These are phyloP conservation scores for Panonychus citri DNA, from an alignment of 1,140 invertebrate genomes.

Conservation along the genomic window DNA sequence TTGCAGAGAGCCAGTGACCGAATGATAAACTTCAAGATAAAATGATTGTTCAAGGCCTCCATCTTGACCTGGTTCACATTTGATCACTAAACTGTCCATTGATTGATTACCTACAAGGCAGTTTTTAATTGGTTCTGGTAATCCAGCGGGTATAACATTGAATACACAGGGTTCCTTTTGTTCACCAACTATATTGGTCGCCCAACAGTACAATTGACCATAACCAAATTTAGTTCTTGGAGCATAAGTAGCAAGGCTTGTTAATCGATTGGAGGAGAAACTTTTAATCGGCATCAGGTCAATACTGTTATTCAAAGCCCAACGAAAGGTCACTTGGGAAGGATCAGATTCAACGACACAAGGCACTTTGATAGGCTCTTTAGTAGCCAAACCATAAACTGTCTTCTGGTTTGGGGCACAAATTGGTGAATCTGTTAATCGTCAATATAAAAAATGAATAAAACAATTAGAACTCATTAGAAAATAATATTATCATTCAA, in stretches of 20 bases:
- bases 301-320: conserved; percentile 16
- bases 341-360: conserved; percentile 18
- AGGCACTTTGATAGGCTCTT: conserved; percentile 16
- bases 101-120: conserved; percentile 67
- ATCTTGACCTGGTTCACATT: conserved; percentile 57
- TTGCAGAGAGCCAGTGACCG: conserved; percentile 22
- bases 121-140: conserved; percentile 51
- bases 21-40: conserved; percentile 47
- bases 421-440: conserved; percentile 15
- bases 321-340: conserved; percentile 16
- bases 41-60: conserved; percentile 58
- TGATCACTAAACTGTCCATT: conserved; percentile 44
- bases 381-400: conserved; percentile 15
- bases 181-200: conserved; percentile 45
- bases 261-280: not conserved
- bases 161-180: conserved; percentile 58
- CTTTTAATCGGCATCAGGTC: not conserved
- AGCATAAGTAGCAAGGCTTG: conserved; percentile 13
- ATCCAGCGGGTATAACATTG: conserved; percentile 61
- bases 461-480: too few relatives aligned
- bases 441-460: too few relatives aligned
- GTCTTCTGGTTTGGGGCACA: conserved; percentile 14
- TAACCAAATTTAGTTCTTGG: conserved; percentile 63
- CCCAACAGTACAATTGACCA: conserved; percentile 63
- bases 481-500: too few relatives aligned